A percentile compares a stretch with the other conserved stretches of the same genome.
Evolutionary conservation across 1,140 invertebrate genomes (phyloP).

Genomic region (Bactericera cockerelli): DNA sequence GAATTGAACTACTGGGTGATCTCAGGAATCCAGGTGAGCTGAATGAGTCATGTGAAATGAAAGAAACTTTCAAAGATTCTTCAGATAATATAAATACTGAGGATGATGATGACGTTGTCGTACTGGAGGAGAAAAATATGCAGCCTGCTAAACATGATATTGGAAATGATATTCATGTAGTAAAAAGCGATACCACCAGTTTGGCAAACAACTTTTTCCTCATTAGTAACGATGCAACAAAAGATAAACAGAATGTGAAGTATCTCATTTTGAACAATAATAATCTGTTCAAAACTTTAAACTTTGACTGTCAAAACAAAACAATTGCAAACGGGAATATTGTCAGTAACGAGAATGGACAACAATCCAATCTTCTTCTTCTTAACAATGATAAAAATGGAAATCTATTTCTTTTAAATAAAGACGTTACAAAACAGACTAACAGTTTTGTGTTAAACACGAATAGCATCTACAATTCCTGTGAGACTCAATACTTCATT

Average conservation of each 20-base stretch:
- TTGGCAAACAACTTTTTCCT: neutral
- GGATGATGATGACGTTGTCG: too few species aligned
- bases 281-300: slow-evolving; percentile 4
- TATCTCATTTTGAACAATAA: slow-evolving; percentile 5
- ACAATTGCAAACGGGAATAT: neutral
- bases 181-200: too few species aligned
- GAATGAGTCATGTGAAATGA: too few species aligned
- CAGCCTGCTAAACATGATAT: too few species aligned
- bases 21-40: too few species aligned
- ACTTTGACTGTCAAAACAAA: neutral
- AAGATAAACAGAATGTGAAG: neutral
- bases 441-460: neutral
- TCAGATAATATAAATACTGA: too few species aligned
- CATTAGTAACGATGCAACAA: neutral
- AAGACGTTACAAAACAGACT: neutral
- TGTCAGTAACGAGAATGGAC: neutral
- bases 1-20: too few species aligned
- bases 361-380: neutral
- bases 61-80: too few species aligned
- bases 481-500: neutral
- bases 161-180: too few species aligned
- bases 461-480: neutral
- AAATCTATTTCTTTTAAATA: neutral
- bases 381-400: slow-evolving; percentile 7
- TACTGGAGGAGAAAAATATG: too few species aligned